Evolutionary conservation across 2,113 vertebrate genomes (phyloP).

Genomic region (Stercorarius parasiticus): DNA sequence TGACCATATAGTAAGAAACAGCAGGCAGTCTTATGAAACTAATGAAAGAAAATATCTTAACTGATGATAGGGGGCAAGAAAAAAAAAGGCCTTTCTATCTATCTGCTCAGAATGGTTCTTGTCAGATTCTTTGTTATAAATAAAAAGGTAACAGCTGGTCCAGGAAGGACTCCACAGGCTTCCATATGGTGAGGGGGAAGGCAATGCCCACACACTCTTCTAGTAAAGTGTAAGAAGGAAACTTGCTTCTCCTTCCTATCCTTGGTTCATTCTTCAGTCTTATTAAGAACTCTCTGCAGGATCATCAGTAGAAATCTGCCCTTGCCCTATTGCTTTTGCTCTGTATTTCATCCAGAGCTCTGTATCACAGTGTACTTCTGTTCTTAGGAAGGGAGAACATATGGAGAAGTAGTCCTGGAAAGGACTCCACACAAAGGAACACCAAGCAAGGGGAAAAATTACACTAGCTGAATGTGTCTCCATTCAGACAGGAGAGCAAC

Average conservation of each 20-base stretch:
- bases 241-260: neutral
- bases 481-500: neutral
- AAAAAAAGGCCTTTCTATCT: neutral
- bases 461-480: neutral
- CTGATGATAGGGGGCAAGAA: neutral
- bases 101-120: slow-evolving; percentile 1
- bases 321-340: neutral
- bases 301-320: neutral
- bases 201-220: slow-evolving; percentile 15
- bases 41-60: neutral
- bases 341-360: neutral
- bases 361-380: neutral
- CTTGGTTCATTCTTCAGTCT: neutral
- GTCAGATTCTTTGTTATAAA: slow-evolving; percentile 16
- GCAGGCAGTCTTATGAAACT: neutral
- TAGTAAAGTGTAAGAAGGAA: neutral
- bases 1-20: neutral
- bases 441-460: neutral
- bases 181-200: slow-evolving; percentile 57
- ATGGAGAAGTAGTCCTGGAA: neutral
- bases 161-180: slow-evolving; percentile 7
- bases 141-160: slow-evolving; percentile 31
- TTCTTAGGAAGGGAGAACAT: neutral
- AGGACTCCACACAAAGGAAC: neutral
- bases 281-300: neutral